phyloP scores from a whole-genome alignment of 2,113 vertebrate species.

The Elachura formosa region DNA sequence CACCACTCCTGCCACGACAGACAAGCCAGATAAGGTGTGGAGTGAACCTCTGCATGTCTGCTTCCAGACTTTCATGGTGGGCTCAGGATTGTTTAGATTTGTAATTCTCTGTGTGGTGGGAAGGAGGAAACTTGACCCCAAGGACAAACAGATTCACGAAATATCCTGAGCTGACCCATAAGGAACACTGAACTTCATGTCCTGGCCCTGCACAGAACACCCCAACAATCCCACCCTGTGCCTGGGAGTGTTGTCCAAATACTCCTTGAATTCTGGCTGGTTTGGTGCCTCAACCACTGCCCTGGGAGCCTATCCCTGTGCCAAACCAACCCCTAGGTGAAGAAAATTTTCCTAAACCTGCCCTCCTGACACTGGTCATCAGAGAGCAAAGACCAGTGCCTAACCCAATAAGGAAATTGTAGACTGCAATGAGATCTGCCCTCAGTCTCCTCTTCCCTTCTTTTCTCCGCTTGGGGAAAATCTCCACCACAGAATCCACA shows the following conservation, averaged over 20 bases:
- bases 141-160: not conserved
- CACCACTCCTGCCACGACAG: not conserved
- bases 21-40: accelerated
- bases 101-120: not conserved
- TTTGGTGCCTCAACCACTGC: not conserved
- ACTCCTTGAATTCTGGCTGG: not conserved
- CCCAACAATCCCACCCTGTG: not conserved
- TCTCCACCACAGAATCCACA: not conserved
- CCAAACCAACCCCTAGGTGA: not conserved
- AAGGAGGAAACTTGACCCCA: not conserved
- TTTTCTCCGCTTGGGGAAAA: not conserved
- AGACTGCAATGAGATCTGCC: not conserved
- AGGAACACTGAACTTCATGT: not conserved
- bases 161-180: not conserved
- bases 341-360: not conserved
- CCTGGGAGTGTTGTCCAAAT: not conserved
- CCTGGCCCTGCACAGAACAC: not conserved
- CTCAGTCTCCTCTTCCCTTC: not conserved
- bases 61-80: not conserved
- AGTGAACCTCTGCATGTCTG: not conserved
- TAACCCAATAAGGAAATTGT: not conserved
- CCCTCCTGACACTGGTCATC: not conserved
- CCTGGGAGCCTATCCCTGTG: not conserved
- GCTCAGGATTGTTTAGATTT: not conserved
- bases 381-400: not conserved